phyloP scores from a whole-genome alignment of 2,888 invertebrate genomes.

The Synanthedon myopaeformis region DNA sequence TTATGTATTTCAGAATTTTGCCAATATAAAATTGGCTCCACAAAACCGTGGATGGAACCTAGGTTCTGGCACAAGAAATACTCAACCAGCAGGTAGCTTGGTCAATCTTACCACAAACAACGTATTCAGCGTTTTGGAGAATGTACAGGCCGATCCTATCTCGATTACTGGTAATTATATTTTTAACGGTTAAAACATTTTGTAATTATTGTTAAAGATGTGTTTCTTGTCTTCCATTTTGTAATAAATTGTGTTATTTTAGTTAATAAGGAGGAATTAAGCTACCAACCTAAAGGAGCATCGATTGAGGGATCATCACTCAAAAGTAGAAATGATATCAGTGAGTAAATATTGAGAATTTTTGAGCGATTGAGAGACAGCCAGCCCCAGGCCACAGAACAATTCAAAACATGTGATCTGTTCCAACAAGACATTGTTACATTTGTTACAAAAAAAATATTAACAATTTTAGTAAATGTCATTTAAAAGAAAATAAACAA shows the following conservation, averaged over 20 bases:
- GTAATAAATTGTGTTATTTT: conserved; percentile 10
- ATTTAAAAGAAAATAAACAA: too few relatives aligned
- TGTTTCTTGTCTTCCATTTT: too few relatives aligned
- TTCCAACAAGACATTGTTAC: too few relatives aligned
- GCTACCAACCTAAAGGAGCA: conserved; percentile 55
- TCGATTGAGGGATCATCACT: conserved; percentile 64
- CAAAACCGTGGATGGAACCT: conserved; percentile 46
- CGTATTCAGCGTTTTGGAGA: conserved; percentile 47
- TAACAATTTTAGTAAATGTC: too few relatives aligned
- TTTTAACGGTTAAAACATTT: not conserved
- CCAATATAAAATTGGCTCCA: conserved; percentile 51
- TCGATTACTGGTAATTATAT: conserved; percentile 34
- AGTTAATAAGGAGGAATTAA: conserved; percentile 48
- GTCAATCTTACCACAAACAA: conserved; percentile 40
- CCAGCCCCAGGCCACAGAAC: too few relatives aligned
- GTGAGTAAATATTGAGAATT: conserved; percentile 26
- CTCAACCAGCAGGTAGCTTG: conserved; percentile 33
- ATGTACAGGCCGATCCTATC: conserved; percentile 42
- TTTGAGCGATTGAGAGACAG: too few relatives aligned
- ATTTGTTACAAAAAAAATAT: too few relatives aligned
- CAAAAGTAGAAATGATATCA: conserved; percentile 47
- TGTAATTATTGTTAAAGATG: not conserved
- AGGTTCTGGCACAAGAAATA: conserved; percentile 49
- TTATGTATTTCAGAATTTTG: conserved; percentile 36
- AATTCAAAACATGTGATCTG: too few relatives aligned